Evolutionary conservation across 2,113 vertebrate species (phyloP), one percentile per base, ranked within the genome.

Genomic region (Vombatus ursinus): DNA sequence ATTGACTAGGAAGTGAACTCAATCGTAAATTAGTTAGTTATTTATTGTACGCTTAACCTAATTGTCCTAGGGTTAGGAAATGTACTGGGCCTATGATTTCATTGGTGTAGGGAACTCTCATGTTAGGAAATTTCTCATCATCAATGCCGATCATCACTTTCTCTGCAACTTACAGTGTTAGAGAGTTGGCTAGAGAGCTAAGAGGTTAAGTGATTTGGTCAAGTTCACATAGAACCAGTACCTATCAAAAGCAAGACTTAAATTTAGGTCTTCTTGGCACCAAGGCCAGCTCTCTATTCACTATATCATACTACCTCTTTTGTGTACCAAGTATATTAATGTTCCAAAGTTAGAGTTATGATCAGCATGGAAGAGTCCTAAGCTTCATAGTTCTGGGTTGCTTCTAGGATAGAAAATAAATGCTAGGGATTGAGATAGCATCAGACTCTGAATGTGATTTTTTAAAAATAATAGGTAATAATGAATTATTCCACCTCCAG

Each of bases 391-490:
- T 19, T 84, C 57, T 68, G 57, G 31, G 28, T 37, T 68, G 28
- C 57, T 68, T 84, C 1, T 84, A 84, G 68, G 19, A 23, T 91
- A 89, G 50, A 50, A 77, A 47, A 37, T 26, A 92, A 52, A 47
- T 94, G 49, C n/a, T 8, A 11, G 68, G 94, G 90, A n/a, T 52
- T 1, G 23, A 48, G n/a, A 31, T 6, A 92, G 90, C 50, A 26
- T 91, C 4, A 24, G 37, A 25, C 51, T 93, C 25, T 93, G 50
- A 96, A 68, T 31, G 52, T 95, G 3, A 37, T 97, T 96, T 96
- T n/a, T 2, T 90, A 89, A 19, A 52, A 92, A 48, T 94, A 92
- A 47, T 26, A 2, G 12, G 14, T 91, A 61, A 89, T 0, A 68
- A 23, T 94, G 7, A 94, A 89, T 91, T 54, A 95, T 96, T 94